Evolutionary conservation across 2,888 invertebrate genomes (phyloP), one percentile per base, ranked within the genome.

Genomic region (Rotaria socialis): DNA sequence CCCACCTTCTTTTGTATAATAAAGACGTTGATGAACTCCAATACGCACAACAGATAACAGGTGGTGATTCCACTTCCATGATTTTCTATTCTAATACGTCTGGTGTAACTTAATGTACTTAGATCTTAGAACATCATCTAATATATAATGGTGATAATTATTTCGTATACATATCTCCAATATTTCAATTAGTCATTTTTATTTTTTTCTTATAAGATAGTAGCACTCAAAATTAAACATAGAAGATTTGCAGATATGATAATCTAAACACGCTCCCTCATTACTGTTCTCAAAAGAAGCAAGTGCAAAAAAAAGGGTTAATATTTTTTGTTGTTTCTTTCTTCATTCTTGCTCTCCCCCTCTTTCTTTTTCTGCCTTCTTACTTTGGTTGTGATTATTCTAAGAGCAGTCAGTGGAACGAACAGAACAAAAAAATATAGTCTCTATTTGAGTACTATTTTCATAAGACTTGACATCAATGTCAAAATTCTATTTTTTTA

Each of bases 251-350:
- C 41, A 67, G 35, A 67, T 67, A 67, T 67, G 67, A 67, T 67
- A 67, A 67, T 67, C 67, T 67, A 67, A 67, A 67, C 67, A 67
- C 35, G 35, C 67, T 35, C 67, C 35, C 41, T 67, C 67, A 67
- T 67, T 67, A 67, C 35, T 67, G 35, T 35, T 5, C 35, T 67
- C 35, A 67, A 67, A 35, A 35, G 35, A 67, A 67, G 35, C 67
- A 35, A 67, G 35, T 67, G 67, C 6, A 67, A 67, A 35, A 27
- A 67, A 7, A 16, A 67, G 19, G 6, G 19, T 19, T 35, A 14
- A 35, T 16, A 19, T 67, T 35, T 27, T 55, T 41, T 27, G 27
- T 11, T 67, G 35, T 35, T 35, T 35, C 19, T 16, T 27, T 67
- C 7, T 67, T 67, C 35, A 35, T 67, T 35, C 35, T 67, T 16